Base-by-base conservation (phyloP, 1,140 invertebrate genomes). In the Acromyrmex echinatior region DNA sequence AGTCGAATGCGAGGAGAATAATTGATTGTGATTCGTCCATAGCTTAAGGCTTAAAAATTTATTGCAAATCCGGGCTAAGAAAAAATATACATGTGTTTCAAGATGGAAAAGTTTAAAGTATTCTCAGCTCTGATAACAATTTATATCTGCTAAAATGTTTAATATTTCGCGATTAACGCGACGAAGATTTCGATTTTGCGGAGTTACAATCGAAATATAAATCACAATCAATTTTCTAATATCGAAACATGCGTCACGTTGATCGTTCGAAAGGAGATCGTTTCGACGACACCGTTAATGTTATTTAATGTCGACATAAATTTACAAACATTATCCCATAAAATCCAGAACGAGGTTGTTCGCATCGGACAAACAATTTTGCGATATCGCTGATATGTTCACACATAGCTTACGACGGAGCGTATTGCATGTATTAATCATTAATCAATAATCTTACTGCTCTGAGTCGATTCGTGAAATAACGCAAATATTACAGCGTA, bases 301-400 rank as follows among this genome's bases (percentile, higher is more conserved):
- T 12, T 62, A 60, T 62, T 21, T n/a, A 25, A 12, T 73, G 28
- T 14, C 18, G 39, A 74, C 39, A 49, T 74, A 82, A 81, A 73
- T 10, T 49, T 18, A 3, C 45, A 76, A 76, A 51, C 14, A 74
- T 84, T 62, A 31, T 7, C 14, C 31, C 39, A 58, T 62, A 60
- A 82, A 82, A 49, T 45, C 10, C 18, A 6, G 7, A 35, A 25
- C 51, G 51, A 71, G 31, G n/a, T 28, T 5, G 5, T 3, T 78
- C 63, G 6, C 14, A 6, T 35, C 16, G 21, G 7, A 28, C 16
- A 58, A 60, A 31, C 35, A 18, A n/a, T n/a, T 12, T 18, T 6
- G 39, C 18, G 53, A 53, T 56, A 56, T 51, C 25, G 5, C 6
- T 7, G 79, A 73, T 25, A 81, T 1, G n/a, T 45, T 68, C 39